These are phyloP conservation scores for Nasua narica DNA, from an alignment of 2,797 vertebrate species.

Conservation along the genomic window DNA sequence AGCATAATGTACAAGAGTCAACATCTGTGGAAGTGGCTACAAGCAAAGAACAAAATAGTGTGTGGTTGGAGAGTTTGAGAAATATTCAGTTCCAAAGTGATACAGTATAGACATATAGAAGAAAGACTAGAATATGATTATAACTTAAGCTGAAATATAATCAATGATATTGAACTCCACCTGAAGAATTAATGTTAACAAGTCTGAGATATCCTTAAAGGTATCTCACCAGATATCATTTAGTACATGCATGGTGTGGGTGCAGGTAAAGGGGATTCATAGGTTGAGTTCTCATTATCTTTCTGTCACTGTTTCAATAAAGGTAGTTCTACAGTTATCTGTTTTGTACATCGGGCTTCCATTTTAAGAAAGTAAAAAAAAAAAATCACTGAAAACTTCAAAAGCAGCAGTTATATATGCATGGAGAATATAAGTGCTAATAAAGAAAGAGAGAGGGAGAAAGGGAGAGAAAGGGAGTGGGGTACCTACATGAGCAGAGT, in stretches of 20 bases:
- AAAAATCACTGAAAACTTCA: not conserved
- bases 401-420: not conserved
- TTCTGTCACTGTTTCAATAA: not conserved
- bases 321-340: not conserved
- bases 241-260: not conserved
- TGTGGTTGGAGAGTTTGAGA: not conserved
- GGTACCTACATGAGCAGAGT: not conserved
- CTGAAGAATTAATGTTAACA: constrained; percentile 7
- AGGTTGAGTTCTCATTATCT: not conserved
- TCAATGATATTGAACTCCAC: not conserved
- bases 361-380: not conserved
- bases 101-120: not conserved
- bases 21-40: not conserved
- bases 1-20: not conserved
- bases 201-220: not conserved
- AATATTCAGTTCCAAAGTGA: not conserved
- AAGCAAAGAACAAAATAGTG: not conserved
- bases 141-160: constrained; percentile 30
- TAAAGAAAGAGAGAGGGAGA: not conserved
- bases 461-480: not conserved
- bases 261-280: not conserved
- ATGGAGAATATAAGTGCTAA: not conserved
- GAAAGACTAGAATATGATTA: not conserved
- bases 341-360: not conserved
- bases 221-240: not conserved